phyloP scores from a whole-genome alignment of 2,113 vertebrate species.

The Dolichotis patagonum region DNA sequence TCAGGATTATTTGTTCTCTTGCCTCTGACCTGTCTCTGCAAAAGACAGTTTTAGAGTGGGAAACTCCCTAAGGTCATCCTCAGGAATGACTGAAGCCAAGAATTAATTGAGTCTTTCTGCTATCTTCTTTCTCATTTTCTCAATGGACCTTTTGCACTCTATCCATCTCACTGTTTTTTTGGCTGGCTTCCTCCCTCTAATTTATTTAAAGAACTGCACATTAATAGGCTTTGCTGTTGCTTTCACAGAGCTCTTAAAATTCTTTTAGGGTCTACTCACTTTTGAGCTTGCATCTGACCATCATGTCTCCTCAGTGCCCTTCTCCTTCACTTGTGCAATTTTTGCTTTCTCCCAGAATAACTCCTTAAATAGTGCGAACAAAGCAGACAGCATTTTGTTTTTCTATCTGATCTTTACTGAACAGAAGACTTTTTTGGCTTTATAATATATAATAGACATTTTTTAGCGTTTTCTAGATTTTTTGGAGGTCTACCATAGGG shows the following conservation, averaged over 20 bases:
- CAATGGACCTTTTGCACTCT: constrained; percentile 39
- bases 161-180: constrained; percentile 50
- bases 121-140: constrained; percentile 64
- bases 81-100: constrained; percentile 50
- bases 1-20: constrained; percentile 64
- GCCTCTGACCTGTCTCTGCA: constrained; percentile 62
- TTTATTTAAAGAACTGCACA: constrained; percentile 66
- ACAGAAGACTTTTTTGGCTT: not conserved
- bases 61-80: constrained; percentile 62
- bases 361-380: not conserved
- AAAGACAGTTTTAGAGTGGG: constrained; percentile 61
- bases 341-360: not conserved
- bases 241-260: constrained; percentile 55
- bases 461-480: not conserved
- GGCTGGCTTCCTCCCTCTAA: constrained; percentile 6
- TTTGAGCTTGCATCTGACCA: constrained; percentile 24
- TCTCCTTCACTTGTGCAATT: not conserved
- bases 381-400: not conserved
- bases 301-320: not conserved
- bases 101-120: constrained; percentile 68
- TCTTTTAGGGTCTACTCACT: constrained; percentile 46
- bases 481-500: not conserved
- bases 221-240: constrained; percentile 30
- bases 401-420: not conserved
- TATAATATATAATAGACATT: not conserved